Conservation (phyloP, 1,140 invertebrate species). For the Periplaneta americana region DNA sequence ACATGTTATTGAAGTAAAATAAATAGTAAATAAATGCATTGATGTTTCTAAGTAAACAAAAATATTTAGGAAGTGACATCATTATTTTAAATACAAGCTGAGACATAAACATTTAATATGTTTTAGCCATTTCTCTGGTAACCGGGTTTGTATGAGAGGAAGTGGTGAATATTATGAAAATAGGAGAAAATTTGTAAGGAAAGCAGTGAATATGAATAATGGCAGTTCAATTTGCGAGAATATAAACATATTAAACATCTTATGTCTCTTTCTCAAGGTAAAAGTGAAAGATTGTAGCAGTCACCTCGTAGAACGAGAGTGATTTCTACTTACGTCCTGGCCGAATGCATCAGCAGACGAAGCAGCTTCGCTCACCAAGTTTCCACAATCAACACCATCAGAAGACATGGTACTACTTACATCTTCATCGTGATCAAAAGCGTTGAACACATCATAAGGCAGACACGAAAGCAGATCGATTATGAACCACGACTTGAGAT, state of each 20-base stretch:
- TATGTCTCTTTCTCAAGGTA: neutral
- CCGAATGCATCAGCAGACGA: slow-evolving; percentile 19
- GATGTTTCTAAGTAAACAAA: neutral
- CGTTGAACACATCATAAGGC: slow-evolving; percentile 99
- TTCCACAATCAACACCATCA: slow-evolving; percentile 11
- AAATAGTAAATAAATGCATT: neutral
- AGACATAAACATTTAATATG: neutral
- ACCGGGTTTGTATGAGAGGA: too few species aligned
- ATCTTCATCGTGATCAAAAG: slow-evolving; percentile 98
- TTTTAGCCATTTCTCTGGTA: neutral
- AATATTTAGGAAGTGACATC: neutral
- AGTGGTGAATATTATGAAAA: too few species aligned
- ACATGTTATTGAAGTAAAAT: neutral
- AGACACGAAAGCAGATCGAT: slow-evolving; percentile 98
- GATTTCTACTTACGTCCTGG: slow-evolving; percentile 26
- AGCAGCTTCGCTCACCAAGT: neutral
- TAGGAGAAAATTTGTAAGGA: too few species aligned
- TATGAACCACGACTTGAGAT: slow-evolving; percentile 99
- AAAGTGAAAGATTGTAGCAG: neutral
- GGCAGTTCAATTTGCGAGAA: neutral
- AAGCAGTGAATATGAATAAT: too few species aligned
- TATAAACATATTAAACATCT: neutral
- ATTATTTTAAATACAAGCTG: neutral
- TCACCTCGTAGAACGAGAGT: neutral
- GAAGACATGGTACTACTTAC: slow-evolving; percentile 51